Percentiles rank a stretch among this genome's conserved stretches.
These are phyloP conservation scores for Leuctra nigra DNA, from an alignment of 2,888 invertebrate genomes.

Conservation along the genomic window DNA sequence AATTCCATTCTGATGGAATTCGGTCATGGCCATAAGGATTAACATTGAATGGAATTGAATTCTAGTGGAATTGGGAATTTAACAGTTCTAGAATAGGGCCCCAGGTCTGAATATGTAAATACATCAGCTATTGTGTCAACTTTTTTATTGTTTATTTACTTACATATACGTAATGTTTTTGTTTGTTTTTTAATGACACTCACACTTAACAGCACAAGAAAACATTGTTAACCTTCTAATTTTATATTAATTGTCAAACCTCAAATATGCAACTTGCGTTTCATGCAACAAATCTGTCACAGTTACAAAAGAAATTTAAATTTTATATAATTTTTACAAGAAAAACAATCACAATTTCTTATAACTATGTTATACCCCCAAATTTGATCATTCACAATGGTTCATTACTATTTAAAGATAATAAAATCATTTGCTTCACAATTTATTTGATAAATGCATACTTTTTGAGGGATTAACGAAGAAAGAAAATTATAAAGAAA, in stretches of 20 bases:
- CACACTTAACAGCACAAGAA: slow-evolving; percentile 20
- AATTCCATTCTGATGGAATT: too few species aligned
- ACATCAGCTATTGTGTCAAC: slow-evolving; percentile 18
- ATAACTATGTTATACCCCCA: neutral
- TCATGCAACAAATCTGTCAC: slow-evolving; percentile 12
- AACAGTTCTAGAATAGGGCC: too few species aligned
- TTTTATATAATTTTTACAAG: slow-evolving; percentile 11
- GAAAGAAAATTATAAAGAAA: slow-evolving; percentile 1
- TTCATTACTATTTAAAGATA: neutral
- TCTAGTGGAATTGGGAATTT: too few species aligned
- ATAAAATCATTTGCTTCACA: neutral
- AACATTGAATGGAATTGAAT: too few species aligned
- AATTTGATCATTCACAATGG: neutral
- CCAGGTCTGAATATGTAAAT: too few species aligned
- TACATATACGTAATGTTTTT: slow-evolving; percentile 16
- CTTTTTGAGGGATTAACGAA: neutral
- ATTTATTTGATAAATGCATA: slow-evolving; percentile 13
- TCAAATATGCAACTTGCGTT: slow-evolving; percentile 17
- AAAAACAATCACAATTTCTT: slow-evolving; percentile 12
- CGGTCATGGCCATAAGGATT: too few species aligned
- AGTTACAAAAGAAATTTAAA: slow-evolving; percentile 3
- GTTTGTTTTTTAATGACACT: slow-evolving; percentile 14
- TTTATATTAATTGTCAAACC: slow-evolving; percentile 13
- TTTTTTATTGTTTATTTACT: slow-evolving; percentile 16
- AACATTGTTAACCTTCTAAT: slow-evolving; percentile 14